phyloP scores from a whole-genome alignment of 2,797 vertebrate species.

The Macroramphosus scolopax region DNA sequence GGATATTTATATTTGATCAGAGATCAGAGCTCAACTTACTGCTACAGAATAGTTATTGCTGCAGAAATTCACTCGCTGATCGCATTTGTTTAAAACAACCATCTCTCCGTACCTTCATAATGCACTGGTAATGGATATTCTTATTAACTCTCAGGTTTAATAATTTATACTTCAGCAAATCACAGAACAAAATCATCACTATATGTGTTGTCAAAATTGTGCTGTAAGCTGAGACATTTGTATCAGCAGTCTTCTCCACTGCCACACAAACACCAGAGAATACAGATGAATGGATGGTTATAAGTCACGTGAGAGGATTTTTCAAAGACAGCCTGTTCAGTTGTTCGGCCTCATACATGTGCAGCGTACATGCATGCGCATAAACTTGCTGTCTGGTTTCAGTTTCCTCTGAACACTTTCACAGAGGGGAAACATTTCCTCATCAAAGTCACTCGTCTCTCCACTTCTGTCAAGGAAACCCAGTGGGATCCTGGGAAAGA shows the following conservation, averaged over 20 bases:
- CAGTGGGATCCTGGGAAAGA: slow-evolving; percentile 58
- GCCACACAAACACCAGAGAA: slow-evolving; percentile 15
- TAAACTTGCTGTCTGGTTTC: slow-evolving; percentile 13
- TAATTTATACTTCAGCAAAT: too few relatives aligned
- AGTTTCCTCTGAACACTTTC: slow-evolving; percentile 23
- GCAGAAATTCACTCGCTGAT: too few relatives aligned
- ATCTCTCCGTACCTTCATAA: too few relatives aligned
- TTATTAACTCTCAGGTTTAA: too few relatives aligned
- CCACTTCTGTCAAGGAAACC: slow-evolving; percentile 58
- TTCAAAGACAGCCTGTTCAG: slow-evolving; percentile 32
- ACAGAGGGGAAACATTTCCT: slow-evolving; percentile 39
- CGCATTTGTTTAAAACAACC: too few relatives aligned
- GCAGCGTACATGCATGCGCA: slow-evolving; percentile 8
- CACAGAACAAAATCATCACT: too few relatives aligned
- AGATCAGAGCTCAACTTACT: too few relatives aligned
- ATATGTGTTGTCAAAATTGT: too few relatives aligned
- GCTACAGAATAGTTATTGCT: too few relatives aligned
- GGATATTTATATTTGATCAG: too few relatives aligned
- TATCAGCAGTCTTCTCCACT: slow-evolving; percentile 15
- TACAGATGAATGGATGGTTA: slow-evolving; percentile 39
- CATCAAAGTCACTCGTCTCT: slow-evolving; percentile 64
- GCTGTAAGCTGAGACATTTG: too few relatives aligned
- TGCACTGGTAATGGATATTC: too few relatives aligned
- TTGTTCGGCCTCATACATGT: slow-evolving; percentile 11
- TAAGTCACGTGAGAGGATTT: slow-evolving; percentile 40